Evolutionary conservation across 2,113 vertebrate species (phyloP).

Genomic region (Malurus alboscapulatus): DNA sequence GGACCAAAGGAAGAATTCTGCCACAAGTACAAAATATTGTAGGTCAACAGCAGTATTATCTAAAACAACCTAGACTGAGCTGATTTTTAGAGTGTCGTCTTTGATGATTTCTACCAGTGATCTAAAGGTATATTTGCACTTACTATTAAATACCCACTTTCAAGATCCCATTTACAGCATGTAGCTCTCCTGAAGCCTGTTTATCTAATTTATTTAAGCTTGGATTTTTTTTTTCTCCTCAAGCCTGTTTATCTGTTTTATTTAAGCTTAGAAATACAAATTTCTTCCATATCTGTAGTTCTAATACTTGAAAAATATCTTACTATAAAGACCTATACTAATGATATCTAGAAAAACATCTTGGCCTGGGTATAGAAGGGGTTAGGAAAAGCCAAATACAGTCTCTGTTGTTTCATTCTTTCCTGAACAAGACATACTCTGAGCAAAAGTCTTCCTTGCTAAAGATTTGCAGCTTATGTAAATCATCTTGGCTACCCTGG

Average conservation of each 20-base stretch:
- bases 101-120: not conserved
- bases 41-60: not conserved
- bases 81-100: not conserved
- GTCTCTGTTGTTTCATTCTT: not conserved
- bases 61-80: not conserved
- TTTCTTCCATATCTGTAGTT: not conserved
- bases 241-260: not conserved
- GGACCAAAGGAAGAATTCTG: not conserved
- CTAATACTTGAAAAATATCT: not conserved
- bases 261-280: not conserved
- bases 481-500: not conserved
- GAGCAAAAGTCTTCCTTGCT: not conserved
- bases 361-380: not conserved
- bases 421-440: not conserved
- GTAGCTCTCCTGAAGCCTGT: not conserved
- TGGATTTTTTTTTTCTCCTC: not conserved
- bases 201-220: not conserved
- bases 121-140: not conserved
- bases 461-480: not conserved
- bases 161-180: not conserved
- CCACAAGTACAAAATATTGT: not conserved
- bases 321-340: not conserved
- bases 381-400: not conserved
- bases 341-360: not conserved
- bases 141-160: not conserved